A percentile compares a stretch with the other conserved stretches of the same genome.
These are phyloP conservation scores for Nasua narica DNA, from an alignment of 2,797 vertebrate species.

Conservation along the genomic window DNA sequence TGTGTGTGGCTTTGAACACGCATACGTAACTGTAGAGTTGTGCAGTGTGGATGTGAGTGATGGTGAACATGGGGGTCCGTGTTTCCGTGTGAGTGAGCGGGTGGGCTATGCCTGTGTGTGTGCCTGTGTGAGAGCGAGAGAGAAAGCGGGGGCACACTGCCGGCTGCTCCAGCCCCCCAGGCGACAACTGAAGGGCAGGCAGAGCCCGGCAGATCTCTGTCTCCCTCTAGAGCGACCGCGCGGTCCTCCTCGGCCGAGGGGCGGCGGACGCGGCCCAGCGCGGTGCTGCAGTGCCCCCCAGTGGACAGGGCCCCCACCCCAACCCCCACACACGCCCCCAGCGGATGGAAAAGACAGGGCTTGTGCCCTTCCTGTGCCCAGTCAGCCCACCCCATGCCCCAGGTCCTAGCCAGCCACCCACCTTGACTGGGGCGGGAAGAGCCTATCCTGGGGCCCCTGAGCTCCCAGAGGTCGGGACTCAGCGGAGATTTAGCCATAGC, in stretches of 20 bases:
- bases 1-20: neutral
- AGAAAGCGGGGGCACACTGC: neutral
- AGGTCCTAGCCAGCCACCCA: neutral
- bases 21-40: neutral
- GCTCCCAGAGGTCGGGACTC: too few species aligned
- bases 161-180: neutral
- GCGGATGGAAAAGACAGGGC: fast-evolving
- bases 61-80: neutral
- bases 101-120: neutral
- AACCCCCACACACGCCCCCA: neutral
- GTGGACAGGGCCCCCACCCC: conserved; percentile 73
- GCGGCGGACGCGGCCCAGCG: neutral
- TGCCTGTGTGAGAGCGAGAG: conserved; percentile 59
- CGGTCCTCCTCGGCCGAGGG: conserved; percentile 55
- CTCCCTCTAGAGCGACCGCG: conserved; percentile 67
- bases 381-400: too few species aligned
- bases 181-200: neutral
- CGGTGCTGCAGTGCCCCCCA: conserved; percentile 84
- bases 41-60: neutral
- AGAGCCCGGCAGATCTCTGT: neutral
- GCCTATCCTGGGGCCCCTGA: neutral
- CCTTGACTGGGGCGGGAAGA: neutral
- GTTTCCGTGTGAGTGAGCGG: neutral
- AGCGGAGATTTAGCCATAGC: fast-evolving
- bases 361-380: neutral